Base-by-base conservation (phyloP, 2,888 invertebrate species). In the Philereme vetulata region DNA sequence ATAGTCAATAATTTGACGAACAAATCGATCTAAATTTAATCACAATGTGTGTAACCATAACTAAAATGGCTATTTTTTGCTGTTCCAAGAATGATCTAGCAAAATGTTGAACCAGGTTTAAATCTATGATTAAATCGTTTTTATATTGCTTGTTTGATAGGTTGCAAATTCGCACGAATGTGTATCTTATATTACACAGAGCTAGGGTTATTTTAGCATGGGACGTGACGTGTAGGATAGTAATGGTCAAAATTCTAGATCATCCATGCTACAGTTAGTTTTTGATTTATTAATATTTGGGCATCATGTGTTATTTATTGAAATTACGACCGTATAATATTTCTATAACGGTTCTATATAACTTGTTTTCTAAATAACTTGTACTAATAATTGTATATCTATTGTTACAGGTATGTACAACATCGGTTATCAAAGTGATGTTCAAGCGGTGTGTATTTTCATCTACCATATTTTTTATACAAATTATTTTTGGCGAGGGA, bases 71-170 rank as follows among this genome's bases (percentile, higher is more conserved):
- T 33, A 11, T 46, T 67, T 75, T 74, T 75, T 76, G 56, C 71
- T 56, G 66, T 70, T 75, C 77, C 70, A 72, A 75, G 75, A 72
- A 76, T 71, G 66, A 77, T 63, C 65, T 67, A 62, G 66, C 64
- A 57, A 67, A 72, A 73, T 47, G 46, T 67, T 66, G 60, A 70
- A 73, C 72, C 65, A 63, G 73, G 64, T 72, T 54, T 52, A 59
- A 74, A 76, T 73, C 75, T 82, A 73, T 84, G 68, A 85, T 86
- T 86, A 85, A 78, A 85, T 86, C 76, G 82, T 86, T 87, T 85
- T 86, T 85, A 65, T 77, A 67, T n/a, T 53, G 35, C 49, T n/a
- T 11, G n/a, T n/a, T 49, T 40, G 33, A 36, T 38, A 44, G 4
- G 21, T 44, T 40, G 32, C 8, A 38, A 33, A 56, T 61, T 59